Evolutionary conservation across 2,888 invertebrate species (phyloP).

Genomic region (Nomada goodeniana): DNA sequence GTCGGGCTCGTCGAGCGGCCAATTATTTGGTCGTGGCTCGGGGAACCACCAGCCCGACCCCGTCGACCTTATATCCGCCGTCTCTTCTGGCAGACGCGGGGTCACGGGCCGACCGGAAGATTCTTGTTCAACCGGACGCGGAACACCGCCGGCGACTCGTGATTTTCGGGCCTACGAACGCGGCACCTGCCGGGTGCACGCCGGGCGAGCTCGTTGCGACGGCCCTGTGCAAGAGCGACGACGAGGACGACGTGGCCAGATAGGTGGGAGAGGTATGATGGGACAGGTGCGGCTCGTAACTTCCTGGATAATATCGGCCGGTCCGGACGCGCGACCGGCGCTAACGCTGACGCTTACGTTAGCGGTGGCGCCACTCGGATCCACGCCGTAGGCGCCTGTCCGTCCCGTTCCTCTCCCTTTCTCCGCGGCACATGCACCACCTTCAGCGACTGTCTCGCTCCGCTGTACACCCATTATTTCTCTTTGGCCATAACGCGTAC

Average conservation of each 20-base stretch:
- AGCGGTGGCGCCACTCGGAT: conserved; percentile 75
- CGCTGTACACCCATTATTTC: conserved; percentile 33
- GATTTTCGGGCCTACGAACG: no score
- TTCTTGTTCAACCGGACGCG: conserved; percentile 38
- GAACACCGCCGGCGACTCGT: conserved; percentile 6
- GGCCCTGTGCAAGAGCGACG: conserved; percentile 63
- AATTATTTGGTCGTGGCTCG: conserved; percentile 14
- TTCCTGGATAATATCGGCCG: conserved; percentile 77
- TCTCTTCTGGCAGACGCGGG: conserved; percentile 40
- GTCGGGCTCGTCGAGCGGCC: conserved; percentile 1
- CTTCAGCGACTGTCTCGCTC: neutral
- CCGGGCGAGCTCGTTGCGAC: conserved; percentile 51
- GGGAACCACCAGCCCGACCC: conserved; percentile 17
- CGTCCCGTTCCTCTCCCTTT: conserved; percentile 54
- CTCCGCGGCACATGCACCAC: conserved; percentile 8
- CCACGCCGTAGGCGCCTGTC: conserved; percentile 69
- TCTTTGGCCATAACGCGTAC: conserved; percentile 61
- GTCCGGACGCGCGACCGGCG: conserved; percentile 71
- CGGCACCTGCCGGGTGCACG: neutral
- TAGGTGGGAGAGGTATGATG: conserved; percentile 67
- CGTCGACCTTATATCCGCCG: conserved; percentile 32
- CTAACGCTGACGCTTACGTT: conserved; percentile 72
- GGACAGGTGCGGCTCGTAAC: conserved; percentile 78
- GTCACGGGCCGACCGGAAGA: conserved; percentile 55
- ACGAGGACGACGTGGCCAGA: conserved; percentile 50